Evolutionary conservation across 2,888 invertebrate species (phyloP), one percentile per base, ranked within the genome.

Genomic region (Orchesellides sinensis): DNA sequence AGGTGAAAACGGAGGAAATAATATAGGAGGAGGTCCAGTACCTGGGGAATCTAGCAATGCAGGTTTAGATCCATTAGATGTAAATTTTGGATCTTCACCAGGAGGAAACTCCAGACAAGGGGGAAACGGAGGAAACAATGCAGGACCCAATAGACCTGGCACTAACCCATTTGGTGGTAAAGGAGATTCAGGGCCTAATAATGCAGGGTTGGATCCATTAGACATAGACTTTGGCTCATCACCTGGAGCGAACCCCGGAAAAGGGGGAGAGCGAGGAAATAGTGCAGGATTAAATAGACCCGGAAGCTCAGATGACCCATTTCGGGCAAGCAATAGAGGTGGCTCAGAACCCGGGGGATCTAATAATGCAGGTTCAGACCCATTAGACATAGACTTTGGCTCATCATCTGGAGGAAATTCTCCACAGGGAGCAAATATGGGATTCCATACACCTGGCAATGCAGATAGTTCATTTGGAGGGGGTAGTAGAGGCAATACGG

Each of bases 71-170:
- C 73, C 73, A 29, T 27, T 73, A 0, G 73, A 73, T n/a, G 6
- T 27, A 1, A 61, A 73, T 19, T 73, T 73, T 47, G 73, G 73
- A 19, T 61, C 59, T 35, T 56, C 73, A 1, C n/a, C n/a, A n/a
- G n/a, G 23, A 27, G 25, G 45, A 14, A 45, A 19, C 1, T 2
- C 40, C 40, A 3, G 35, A 63, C 19, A 21, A 23, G 19, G 19
- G 27, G 19, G 32, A 32, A 17, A 49, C 19, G 54, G 54, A 21
- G 19, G 54, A 23, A 56, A 23, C n/a, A 25, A 23, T 56, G 5
- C 23, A 56, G 56, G 14, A 49, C 8, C 4, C 17, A 49, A 4
- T 4, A 6, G 49, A n/a, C 49, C 49, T n/a, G 8, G n/a, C n/a
- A n/a, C n/a, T n/a, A n/a, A n/a, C n/a, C n/a, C n/a, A n/a, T n/a